Percentiles rank a stretch among this genome's conserved stretches.
Evolutionary conservation across 2,113 vertebrate genomes (phyloP).

Genomic region (Abramis brama): DNA sequence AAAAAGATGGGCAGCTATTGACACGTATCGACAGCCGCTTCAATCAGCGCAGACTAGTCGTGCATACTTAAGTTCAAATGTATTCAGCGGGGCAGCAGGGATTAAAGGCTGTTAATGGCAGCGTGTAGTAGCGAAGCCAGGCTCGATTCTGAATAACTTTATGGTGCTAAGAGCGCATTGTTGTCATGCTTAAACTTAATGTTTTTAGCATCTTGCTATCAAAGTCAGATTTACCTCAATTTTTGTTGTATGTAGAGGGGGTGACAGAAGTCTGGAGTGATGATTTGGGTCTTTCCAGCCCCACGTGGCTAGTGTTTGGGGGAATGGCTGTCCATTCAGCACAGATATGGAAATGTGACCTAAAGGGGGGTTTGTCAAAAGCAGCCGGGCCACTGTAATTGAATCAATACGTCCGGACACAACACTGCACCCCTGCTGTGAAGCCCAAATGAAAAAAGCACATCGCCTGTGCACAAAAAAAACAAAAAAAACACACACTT

Average conservation of each 20-base stretch:
- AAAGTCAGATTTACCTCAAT: not conserved
- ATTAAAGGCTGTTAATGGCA: constrained; percentile 62
- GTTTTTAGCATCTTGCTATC: constrained; percentile 20
- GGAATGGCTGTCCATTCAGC: constrained; percentile 8
- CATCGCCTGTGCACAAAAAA: not conserved
- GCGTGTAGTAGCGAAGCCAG: constrained; percentile 34
- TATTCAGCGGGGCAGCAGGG: constrained; percentile 62
- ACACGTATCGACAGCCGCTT: constrained; percentile 59
- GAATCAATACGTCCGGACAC: constrained; percentile 51
- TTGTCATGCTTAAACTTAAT: not conserved
- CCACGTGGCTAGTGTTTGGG: constrained; percentile 1
- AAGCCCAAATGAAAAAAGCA: constrained; percentile 27
- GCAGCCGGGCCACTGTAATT: constrained; percentile 48
- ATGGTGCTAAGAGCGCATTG: not conserved
- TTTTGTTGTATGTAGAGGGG: not conserved
- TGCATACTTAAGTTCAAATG: constrained; percentile 62
- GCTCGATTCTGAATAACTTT: constrained; percentile 38
- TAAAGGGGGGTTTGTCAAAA: constrained; percentile 58
- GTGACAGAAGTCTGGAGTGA: not conserved
- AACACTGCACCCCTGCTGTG: constrained; percentile 57
- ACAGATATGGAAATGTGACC: constrained; percentile 80
- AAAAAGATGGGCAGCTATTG: constrained; percentile 59
- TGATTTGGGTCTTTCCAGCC: not conserved
- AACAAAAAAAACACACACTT: not conserved
- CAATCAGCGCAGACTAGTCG: constrained; percentile 52